Conservation (phyloP, 2,888 invertebrate species). For the Cantharis rustica region DNA sequence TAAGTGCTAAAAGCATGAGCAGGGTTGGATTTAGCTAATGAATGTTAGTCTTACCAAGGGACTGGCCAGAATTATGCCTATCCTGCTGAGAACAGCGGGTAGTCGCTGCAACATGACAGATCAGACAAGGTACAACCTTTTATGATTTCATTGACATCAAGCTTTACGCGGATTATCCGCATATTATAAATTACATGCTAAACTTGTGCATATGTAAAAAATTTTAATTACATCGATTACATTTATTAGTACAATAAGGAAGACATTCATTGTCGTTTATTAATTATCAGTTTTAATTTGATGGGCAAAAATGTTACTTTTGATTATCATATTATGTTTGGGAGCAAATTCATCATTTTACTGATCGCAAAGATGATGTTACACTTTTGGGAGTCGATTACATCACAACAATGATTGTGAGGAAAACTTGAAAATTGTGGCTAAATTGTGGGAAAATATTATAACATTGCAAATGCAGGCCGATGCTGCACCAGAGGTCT, state of each 20-base stretch:
- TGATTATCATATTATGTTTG: neutral
- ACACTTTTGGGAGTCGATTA: conserved; percentile 25
- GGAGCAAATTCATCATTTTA: neutral
- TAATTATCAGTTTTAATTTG: neutral
- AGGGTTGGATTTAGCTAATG: conserved; percentile 30
- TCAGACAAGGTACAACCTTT: conserved; percentile 55
- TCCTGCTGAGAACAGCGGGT: conserved; percentile 94
- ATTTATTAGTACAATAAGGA: conserved; percentile 22
- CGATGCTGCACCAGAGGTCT: too few species aligned
- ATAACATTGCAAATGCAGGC: neutral
- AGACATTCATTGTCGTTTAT: neutral
- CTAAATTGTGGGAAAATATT: conserved; percentile 15
- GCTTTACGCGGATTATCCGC: conserved; percentile 29
- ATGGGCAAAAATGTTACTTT: neutral
- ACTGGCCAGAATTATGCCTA: conserved; percentile 95
- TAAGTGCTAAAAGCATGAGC: conserved; percentile 25
- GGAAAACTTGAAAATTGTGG: conserved; percentile 32
- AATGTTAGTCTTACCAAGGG: conserved; percentile 80
- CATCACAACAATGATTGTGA: conserved; percentile 42
- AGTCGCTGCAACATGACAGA: conserved; percentile 85
- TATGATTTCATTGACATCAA: conserved; percentile 41
- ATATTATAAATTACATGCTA: conserved; percentile 19
- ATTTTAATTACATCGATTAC: conserved; percentile 3
- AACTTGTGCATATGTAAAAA: conserved; percentile 18
- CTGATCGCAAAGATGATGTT: neutral